Conservation (phyloP, 2,888 invertebrate species). For the Heliconius cydno region DNA sequence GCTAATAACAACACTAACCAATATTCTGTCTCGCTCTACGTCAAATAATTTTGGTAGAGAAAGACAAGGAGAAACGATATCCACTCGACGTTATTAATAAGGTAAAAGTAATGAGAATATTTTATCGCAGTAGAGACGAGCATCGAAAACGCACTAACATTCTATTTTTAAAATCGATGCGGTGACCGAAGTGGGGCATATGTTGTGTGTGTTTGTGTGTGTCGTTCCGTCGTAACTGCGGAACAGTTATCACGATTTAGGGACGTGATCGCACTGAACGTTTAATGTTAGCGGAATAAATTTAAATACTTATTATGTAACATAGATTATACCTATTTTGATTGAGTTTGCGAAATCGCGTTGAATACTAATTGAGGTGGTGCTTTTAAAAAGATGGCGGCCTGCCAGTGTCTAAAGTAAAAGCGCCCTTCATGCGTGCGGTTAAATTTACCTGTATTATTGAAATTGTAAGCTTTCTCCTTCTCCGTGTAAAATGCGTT, state of each 20-base stretch:
- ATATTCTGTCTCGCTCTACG: constrained; percentile 5
- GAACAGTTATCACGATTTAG: constrained; percentile 59
- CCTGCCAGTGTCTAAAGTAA: constrained; percentile 48
- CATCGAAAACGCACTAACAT: constrained; percentile 77
- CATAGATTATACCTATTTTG: constrained; percentile 35
- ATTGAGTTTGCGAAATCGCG: constrained; percentile 44
- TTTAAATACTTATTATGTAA: constrained; percentile 36
- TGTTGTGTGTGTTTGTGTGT: constrained; percentile 63
- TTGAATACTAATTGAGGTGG: constrained; percentile 44
- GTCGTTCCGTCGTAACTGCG: constrained; percentile 64
- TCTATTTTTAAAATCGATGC: constrained; percentile 83
- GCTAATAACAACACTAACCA: constrained; percentile 28
- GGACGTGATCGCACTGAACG: constrained; percentile 36
- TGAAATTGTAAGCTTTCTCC: constrained; percentile 63
- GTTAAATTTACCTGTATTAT: constrained; percentile 48
- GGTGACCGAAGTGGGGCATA: constrained; percentile 79
- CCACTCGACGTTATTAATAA: constrained; percentile 34
- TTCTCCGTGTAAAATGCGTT: constrained; percentile 66
- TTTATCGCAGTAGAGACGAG: constrained; percentile 63
- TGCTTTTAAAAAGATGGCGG: constrained; percentile 47
- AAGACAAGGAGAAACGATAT: constrained; percentile 14
- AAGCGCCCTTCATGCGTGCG: constrained; percentile 53
- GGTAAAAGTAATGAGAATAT: constrained; percentile 52
- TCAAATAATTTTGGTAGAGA: not conserved
- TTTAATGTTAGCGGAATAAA: constrained; percentile 32